These are phyloP conservation scores for Microtus agrestis DNA, from an alignment of 2,797 vertebrate genomes.

Conservation along the genomic window DNA sequence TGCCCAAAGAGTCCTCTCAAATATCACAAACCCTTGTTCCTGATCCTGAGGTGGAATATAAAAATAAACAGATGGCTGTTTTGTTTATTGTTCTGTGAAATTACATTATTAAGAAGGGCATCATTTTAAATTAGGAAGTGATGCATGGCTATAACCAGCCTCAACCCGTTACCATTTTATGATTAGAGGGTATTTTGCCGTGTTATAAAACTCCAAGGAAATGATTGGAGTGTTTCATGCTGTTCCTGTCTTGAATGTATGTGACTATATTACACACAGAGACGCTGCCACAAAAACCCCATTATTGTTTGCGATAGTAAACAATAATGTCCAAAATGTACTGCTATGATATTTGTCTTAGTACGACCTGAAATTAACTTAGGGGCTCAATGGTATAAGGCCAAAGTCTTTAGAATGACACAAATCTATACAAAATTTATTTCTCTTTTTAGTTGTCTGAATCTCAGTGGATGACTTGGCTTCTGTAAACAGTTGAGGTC, in stretches of 20 bases:
- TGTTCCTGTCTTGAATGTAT: not conserved
- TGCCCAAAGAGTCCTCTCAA: conserved; percentile 64
- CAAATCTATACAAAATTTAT: not conserved
- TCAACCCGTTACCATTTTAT: conserved; percentile 71
- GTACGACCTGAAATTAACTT: not conserved
- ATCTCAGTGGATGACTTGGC: not conserved
- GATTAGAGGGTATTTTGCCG: conserved; percentile 70
- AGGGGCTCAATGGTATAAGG: not conserved
- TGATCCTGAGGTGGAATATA: conserved; percentile 73
- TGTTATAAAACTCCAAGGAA: conserved; percentile 62
- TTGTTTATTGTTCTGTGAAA: conserved; percentile 85
- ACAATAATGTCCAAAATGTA: not conserved
- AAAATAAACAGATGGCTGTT: conserved; percentile 75
- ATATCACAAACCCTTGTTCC: conserved; percentile 69
- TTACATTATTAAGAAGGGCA: conserved; percentile 80
- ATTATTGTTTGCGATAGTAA: not conserved
- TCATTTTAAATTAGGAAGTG: conserved; percentile 80
- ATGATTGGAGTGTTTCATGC: conserved; percentile 25
- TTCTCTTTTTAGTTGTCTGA: not conserved
- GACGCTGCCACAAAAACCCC: not conserved
- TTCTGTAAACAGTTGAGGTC: not conserved
- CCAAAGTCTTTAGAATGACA: conserved; percentile 4
- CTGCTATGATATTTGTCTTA: not conserved
- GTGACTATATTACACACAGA: not conserved
- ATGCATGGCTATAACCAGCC: conserved; percentile 69